Evolutionary conservation across 2,888 invertebrate genomes (phyloP).

Genomic region (Calephelis perditalis): DNA sequence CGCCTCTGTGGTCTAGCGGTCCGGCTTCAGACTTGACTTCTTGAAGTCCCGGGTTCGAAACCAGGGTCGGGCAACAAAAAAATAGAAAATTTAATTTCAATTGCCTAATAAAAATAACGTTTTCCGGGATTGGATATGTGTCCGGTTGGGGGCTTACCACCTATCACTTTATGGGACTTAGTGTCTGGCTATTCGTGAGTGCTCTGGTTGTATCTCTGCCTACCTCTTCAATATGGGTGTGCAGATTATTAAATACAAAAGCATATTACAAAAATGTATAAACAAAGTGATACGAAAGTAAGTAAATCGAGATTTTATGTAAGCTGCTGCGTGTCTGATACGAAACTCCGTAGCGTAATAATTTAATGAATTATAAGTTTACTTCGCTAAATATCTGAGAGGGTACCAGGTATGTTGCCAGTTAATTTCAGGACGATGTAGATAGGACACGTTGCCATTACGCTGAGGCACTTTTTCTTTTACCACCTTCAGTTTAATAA

Average conservation of each 20-base stretch:
- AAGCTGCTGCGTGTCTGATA: slow-evolving; percentile 1
- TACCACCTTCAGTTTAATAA: slow-evolving; percentile 54
- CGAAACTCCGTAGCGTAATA: slow-evolving; percentile 7
- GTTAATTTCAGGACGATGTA: slow-evolving; percentile 66
- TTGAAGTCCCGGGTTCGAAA: too few relatives aligned
- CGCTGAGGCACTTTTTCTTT: slow-evolving; percentile 41
- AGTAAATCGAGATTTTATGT: slow-evolving; percentile 4
- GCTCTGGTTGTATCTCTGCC: too few relatives aligned
- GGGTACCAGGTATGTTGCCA: slow-evolving; percentile 47
- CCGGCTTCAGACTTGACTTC: too few relatives aligned
- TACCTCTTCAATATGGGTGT: too few relatives aligned
- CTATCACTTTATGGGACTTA: too few relatives aligned
- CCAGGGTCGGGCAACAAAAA: too few relatives aligned
- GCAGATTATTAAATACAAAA: background rate
- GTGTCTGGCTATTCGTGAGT: too few relatives aligned
- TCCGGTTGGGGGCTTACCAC: too few relatives aligned
- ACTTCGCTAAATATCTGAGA: slow-evolving; percentile 32
- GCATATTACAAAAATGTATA: background rate
- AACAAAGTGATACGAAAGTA: background rate
- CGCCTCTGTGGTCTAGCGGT: too few relatives aligned
- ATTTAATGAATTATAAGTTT: slow-evolving; percentile 16
- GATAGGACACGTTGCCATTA: slow-evolving; percentile 64
- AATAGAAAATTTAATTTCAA: too few relatives aligned
- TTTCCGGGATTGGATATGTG: too few relatives aligned
- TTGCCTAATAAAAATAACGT: too few relatives aligned